These are phyloP conservation scores for Tiliqua scincoides DNA, from an alignment of 2,113 vertebrate genomes.

Conservation along the genomic window DNA sequence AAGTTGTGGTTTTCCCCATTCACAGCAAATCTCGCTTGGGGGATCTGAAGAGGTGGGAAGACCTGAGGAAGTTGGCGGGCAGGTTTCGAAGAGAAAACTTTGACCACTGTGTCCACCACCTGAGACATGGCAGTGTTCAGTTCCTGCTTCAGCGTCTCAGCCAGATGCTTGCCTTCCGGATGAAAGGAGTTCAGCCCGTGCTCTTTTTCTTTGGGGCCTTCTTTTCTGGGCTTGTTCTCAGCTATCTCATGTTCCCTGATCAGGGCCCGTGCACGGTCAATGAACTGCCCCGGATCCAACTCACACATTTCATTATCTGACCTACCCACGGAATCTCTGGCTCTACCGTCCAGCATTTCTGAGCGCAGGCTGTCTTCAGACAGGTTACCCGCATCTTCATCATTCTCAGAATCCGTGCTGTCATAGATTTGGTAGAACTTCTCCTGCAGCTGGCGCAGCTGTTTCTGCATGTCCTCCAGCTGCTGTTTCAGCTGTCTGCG, in stretches of 20 bases:
- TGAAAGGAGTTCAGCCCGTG: constrained; percentile 84
- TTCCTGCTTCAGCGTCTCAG: constrained; percentile 97
- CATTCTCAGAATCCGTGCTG: constrained; percentile 97
- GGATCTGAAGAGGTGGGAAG: constrained; percentile 92
- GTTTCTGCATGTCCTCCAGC: constrained; percentile 99
- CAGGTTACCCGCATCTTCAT: constrained; percentile 91
- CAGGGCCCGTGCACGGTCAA: constrained; percentile 91
- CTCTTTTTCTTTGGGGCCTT: constrained; percentile 83
- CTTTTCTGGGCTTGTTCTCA: constrained; percentile 85
- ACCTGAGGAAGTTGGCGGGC: constrained; percentile 88
- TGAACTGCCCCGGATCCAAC: constrained; percentile 92
- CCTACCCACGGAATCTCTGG: constrained; percentile 78
- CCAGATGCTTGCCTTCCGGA: constrained; percentile 91
- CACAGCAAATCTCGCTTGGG: constrained; percentile 85
- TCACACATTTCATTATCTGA: constrained; percentile 92
- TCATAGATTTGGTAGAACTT: constrained; percentile 99
- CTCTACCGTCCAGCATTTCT: constrained; percentile 85
- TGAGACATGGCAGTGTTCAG: constrained; percentile 97
- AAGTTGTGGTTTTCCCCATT: constrained; percentile 93
- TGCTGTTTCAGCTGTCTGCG: constrained; percentile 97
- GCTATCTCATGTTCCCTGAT: constrained; percentile 90
- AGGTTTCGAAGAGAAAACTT: constrained; percentile 92
- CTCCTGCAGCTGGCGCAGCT: constrained; percentile 98
- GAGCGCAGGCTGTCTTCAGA: constrained; percentile 97
- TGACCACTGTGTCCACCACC: constrained; percentile 98